Base-by-base conservation (phyloP, 2,113 vertebrate species). In the Ascaphus truei region DNA sequence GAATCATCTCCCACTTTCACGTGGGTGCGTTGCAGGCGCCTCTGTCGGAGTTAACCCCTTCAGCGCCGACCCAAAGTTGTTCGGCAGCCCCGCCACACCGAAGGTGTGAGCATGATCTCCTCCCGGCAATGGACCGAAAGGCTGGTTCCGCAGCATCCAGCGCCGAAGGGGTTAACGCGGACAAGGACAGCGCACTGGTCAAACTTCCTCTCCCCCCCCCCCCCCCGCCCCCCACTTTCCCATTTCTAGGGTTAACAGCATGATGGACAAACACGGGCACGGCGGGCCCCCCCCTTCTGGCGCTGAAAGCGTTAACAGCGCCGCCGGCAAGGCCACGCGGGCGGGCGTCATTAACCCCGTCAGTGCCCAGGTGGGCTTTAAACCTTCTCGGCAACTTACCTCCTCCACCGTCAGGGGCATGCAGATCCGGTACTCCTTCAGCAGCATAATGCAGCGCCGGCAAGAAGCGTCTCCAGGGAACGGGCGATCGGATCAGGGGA, bases 361-460 rank as follows among this genome's bases (percentile, higher is more conserved):
- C 39, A 1, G 2, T 41, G 13, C 9, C 11, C 36, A 13, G 2
- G 22, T n/a, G 10, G 15, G 1, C 30, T n/a, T n/a, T n/a, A n/a
- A n/a, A n/a, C n/a, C n/a, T n/a, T n/a, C n/a, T n/a, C n/a, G n/a
- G n/a, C 52, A 68, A 82, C 94, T 92, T 89, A 98, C 96, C 94
- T 98, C 96, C 71, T 96, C 95, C 62, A 98, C 96, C 37, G 95
- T 96, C 77, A 98, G 88, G 27, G 96, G 96, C 96, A 98, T 98
- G 76, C 95, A 98, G 92, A 98, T 98, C 87, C 96, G 89, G 82
- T 96, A 98, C 91, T 98, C 96, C 89, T 98, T 98, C 85, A 96
- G 87, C 89, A 96, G 89, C 95, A 98, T 96, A 92, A 84, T 91
- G 10, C 3, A 11, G 16, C 7, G 23, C 7, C n/a, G 63, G 16